Percentiles rank a stretch among this genome's conserved stretches.
These are phyloP conservation scores for Drosophila glabriapex DNA, from an alignment of 2,888 invertebrate genomes.

Conservation along the genomic window DNA sequence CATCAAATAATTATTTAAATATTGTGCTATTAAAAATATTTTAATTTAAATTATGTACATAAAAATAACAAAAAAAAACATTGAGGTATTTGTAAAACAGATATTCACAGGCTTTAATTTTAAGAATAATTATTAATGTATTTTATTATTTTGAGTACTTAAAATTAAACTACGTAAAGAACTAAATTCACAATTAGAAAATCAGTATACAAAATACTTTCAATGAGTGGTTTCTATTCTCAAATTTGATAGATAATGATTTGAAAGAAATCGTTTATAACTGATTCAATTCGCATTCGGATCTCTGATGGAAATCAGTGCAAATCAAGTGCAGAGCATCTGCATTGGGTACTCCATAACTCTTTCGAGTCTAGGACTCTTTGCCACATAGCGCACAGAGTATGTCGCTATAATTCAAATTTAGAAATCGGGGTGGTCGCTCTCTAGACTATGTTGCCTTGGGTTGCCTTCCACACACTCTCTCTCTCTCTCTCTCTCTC, in stretches of 20 bases:
- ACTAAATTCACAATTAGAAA: not conserved
- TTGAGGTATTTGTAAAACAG: not conserved
- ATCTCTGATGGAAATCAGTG: too few relatives aligned
- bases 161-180: not conserved
- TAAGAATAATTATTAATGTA: not conserved
- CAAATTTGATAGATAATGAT: not conserved
- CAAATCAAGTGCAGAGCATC: not conserved
- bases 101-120: not conserved
- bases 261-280: not conserved
- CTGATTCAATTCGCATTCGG: too few relatives aligned
- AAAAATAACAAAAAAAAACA: not conserved
- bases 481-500: constrained; percentile 2
- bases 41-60: not conserved
- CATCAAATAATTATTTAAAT: not conserved
- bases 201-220: not conserved
- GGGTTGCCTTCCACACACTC: constrained; percentile 4
- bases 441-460: constrained; percentile 18
- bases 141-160: not conserved
- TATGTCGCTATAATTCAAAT: constrained; percentile 6
- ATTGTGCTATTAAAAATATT: not conserved
- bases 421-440: constrained; percentile 34
- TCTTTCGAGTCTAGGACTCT: not conserved
- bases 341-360: not conserved
- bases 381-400: constrained; percentile 7
- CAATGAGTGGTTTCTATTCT: not conserved